phyloP scores from a whole-genome alignment of 2,113 vertebrate species.

The Nansenia antarctica region DNA sequence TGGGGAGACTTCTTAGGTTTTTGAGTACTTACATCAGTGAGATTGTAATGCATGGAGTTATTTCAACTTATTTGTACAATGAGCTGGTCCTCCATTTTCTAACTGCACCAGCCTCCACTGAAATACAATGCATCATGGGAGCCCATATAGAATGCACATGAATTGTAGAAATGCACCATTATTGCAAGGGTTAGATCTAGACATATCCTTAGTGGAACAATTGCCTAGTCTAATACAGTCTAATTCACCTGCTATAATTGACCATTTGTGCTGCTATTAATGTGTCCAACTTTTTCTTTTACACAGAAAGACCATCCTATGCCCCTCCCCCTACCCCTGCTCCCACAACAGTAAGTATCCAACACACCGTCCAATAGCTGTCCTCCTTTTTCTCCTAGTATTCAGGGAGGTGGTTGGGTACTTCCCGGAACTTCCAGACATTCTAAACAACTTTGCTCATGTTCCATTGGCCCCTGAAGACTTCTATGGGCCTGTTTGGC shows the following conservation, averaged over 20 bases:
- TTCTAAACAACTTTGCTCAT: background rate
- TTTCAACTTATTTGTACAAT: no score
- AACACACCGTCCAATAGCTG: slow-evolving; percentile 2
- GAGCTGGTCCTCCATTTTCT: no score
- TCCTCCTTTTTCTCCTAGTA: slow-evolving; percentile 19
- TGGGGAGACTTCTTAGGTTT: no score
- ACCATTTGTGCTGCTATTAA: no score
- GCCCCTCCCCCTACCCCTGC: slow-evolving; percentile 95
- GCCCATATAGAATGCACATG: no score
- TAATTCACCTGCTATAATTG: no score
- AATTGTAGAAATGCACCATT: no score
- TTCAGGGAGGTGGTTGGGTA: slow-evolving; percentile 34
- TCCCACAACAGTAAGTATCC: slow-evolving; percentile 95
- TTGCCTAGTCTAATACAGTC: no score
- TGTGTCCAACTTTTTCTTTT: slow-evolving; percentile 7
- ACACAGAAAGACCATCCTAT: slow-evolving; percentile 94
- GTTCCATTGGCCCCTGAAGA: background rate
- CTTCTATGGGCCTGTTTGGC: background rate
- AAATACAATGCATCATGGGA: background rate
- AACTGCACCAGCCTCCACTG: background rate
- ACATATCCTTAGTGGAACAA: no score
- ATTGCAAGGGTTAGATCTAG: no score
- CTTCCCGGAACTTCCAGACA: background rate
- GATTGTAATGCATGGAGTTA: no score
- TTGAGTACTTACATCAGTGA: no score